Conservation (phyloP, 2,113 vertebrate genomes). For the Malurus alboscapulatus region DNA sequence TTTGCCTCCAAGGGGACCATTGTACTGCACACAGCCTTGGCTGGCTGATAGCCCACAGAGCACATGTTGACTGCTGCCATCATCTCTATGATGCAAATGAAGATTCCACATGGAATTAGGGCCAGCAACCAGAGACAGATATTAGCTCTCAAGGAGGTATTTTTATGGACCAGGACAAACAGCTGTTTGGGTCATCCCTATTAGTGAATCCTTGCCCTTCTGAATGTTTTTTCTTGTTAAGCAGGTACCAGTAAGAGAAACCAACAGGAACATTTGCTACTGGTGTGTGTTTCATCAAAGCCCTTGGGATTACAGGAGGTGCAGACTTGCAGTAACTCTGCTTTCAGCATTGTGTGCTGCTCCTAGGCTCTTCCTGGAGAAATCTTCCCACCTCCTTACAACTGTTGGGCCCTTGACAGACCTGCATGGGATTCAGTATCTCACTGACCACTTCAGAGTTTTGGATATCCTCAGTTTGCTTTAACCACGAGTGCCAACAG, state of each 20-base stretch:
- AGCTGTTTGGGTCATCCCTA: background rate
- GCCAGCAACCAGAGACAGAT: background rate
- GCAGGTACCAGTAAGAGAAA: background rate
- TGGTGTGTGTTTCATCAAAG: background rate
- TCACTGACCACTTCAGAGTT: background rate
- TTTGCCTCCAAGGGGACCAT: background rate
- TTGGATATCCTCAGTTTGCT: background rate
- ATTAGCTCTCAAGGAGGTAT: background rate
- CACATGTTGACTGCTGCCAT: fast-evolving
- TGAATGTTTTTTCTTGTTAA: background rate
- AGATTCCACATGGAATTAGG: background rate
- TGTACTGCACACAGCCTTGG: background rate
- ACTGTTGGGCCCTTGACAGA: background rate
- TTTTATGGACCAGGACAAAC: background rate
- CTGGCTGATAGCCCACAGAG: background rate
- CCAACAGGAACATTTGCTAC: background rate
- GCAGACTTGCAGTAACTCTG: too few relatives aligned
- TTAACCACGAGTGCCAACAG: background rate
- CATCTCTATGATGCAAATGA: background rate
- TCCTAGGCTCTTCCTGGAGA: background rate
- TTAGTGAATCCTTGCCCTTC: background rate
- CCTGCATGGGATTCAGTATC: background rate
- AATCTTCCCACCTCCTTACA: background rate
- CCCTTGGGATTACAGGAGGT: too few relatives aligned
- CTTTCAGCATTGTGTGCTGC: background rate